Base-by-base conservation (phyloP, 2,113 vertebrate genomes). In the Lophotis ruficrista region DNA sequence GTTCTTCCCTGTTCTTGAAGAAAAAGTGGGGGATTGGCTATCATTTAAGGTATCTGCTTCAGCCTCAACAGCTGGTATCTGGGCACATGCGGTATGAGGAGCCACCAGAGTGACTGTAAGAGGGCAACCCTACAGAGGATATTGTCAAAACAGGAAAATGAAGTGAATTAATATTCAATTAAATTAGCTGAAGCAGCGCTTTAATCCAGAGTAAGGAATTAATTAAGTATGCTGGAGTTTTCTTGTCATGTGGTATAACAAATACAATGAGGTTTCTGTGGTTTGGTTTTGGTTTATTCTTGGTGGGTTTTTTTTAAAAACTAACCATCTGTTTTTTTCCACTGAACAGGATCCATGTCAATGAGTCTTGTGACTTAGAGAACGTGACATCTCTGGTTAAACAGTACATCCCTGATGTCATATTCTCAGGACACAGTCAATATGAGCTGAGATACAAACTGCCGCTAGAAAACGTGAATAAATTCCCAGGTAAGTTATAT, bases 21-120 rank as follows among this genome's bases (percentile, higher is more conserved):
- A 98, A 98, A 79, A 99, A 99, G 95, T 99, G 99, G 98, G 99
- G 99, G 0, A 98, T 99, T n/a, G 99, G 99, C n/a, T 99, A 99
- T 91, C 98, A 99, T 62, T 98, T 99, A 95, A 99, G 99, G 99
- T 98, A 92, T 3, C 14, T 88, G 6, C 38, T 71, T n/a, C 57
- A 93, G 37, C n/a, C 64, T 14, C 69, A 80, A 1, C 30, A 33
- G n/a, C 11, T 16, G 12, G 6, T 61, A 6, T 54, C 38, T 60
- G 66, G 77, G 69, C 47, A 62, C 15, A 33, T 6, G 6, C 7
- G 5, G 19, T 56, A 23, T 11, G 12, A 37, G 48, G 51, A 47
- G 21, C 41, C n/a, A 37, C 10, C 56, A 58, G 54, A 69, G 41
- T 31, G 18, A 30, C 41, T 37, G 14, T 28, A 64, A 79, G 6